Conservation (phyloP, 2,113 vertebrate genomes). For the Uria lomvia region DNA sequence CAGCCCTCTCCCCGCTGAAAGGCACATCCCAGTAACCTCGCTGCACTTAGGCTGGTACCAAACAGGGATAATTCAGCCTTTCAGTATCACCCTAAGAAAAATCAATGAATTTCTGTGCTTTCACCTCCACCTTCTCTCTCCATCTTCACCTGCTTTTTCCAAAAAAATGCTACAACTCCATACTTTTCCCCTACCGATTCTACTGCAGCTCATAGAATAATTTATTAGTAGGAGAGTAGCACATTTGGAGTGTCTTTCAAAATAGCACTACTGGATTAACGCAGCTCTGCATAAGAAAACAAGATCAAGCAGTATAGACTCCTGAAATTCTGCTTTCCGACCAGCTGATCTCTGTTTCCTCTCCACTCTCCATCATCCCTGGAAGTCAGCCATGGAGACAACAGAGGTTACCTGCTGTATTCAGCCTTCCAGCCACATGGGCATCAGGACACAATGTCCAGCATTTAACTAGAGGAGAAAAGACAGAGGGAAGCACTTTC, state of each 20-base stretch:
- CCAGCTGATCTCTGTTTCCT: background rate
- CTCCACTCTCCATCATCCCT: background rate
- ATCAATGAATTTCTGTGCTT: background rate
- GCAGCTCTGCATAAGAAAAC: background rate
- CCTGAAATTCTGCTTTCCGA: background rate
- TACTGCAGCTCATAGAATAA: background rate
- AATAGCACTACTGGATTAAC: background rate
- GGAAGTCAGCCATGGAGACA: background rate
- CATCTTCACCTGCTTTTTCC: background rate
- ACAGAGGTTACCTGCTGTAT: background rate
- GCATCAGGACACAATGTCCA: background rate
- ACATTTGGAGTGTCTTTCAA: background rate
- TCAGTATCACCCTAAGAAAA: background rate
- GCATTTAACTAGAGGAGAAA: background rate
- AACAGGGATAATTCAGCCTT: background rate
- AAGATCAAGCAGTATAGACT: background rate
- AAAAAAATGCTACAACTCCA: background rate
- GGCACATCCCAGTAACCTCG: background rate
- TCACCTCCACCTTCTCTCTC: background rate
- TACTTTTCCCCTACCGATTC: background rate
- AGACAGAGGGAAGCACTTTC: background rate
- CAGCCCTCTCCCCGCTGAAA: background rate
- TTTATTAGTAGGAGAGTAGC: background rate
- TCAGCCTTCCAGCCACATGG: background rate
- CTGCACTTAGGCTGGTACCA: background rate